Percentiles rank a stretch among this genome's conserved stretches.
Conservation (phyloP, 2,888 invertebrate species). For the Congeria kusceri region DNA sequence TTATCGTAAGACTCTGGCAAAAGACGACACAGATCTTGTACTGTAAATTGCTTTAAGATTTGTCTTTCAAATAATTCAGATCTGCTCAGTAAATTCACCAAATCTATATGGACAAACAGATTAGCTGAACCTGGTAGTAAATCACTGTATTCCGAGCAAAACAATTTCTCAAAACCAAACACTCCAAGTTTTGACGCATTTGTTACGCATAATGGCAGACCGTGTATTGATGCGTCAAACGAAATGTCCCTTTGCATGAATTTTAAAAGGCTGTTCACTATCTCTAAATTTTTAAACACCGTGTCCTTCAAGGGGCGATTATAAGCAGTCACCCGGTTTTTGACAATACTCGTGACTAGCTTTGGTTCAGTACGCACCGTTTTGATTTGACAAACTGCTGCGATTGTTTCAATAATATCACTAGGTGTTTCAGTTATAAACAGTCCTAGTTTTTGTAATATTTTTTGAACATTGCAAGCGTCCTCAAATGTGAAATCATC, state of each 20-base stretch:
- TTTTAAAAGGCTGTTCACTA: slow-evolving; percentile 9
- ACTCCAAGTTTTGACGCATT: slow-evolving; percentile 27
- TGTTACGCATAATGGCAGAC: slow-evolving; percentile 59
- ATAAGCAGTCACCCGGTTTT: too few species aligned
- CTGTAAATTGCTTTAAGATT: slow-evolving; percentile 4
- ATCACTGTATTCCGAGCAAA: slow-evolving; percentile 22
- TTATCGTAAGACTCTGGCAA: slow-evolving; percentile 9
- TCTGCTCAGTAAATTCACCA: slow-evolving; percentile 6
- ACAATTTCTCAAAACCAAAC: slow-evolving; percentile 18
- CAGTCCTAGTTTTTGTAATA: too few species aligned
- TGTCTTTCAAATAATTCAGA: background rate
- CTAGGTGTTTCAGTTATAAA: too few species aligned
- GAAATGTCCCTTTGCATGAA: slow-evolving; percentile 27
- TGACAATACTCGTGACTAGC: too few species aligned
- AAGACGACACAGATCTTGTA: slow-evolving; percentile 3
- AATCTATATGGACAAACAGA: slow-evolving; percentile 36
- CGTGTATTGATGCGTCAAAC: slow-evolving; percentile 31
- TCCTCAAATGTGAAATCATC: too few species aligned
- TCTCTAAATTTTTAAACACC: too few species aligned
- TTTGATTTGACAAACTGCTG: too few species aligned
- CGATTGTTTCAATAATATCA: too few species aligned
- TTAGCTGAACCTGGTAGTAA: slow-evolving; percentile 38
- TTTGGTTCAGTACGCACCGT: too few species aligned
- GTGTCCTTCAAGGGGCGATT: too few species aligned
- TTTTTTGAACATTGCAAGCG: too few species aligned